Evolutionary conservation across 2,888 invertebrate genomes (phyloP).

Genomic region (Cetonia aurata): DNA sequence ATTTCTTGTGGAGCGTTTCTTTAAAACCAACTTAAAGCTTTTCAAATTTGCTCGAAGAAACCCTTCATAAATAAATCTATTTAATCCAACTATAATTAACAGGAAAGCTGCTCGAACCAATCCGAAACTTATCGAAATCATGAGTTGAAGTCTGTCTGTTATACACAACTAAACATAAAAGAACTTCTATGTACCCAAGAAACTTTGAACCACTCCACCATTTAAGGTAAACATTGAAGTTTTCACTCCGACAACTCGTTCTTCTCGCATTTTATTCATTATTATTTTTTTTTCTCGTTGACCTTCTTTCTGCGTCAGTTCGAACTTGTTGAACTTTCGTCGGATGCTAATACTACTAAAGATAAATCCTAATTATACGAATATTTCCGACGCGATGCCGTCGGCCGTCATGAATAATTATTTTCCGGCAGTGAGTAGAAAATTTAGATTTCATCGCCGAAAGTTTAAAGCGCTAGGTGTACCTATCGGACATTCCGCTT

Average conservation of each 20-base stretch:
- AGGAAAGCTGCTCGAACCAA: too few species aligned
- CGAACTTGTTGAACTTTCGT: constrained; percentile 28
- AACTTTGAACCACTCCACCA: background rate
- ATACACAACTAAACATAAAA: background rate
- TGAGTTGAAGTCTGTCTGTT: background rate
- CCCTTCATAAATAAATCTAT: too few species aligned
- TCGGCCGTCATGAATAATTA: constrained; percentile 29
- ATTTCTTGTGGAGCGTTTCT: too few species aligned
- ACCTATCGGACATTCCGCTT: too few species aligned
- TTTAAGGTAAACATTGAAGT: background rate
- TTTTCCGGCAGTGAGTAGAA: constrained; percentile 1
- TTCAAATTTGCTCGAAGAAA: too few species aligned
- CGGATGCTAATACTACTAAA: constrained; percentile 14
- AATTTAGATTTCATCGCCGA: constrained; percentile 7
- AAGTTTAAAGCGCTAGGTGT: background rate
- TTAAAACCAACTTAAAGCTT: too few species aligned
- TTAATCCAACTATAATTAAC: too few species aligned
- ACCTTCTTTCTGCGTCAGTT: background rate
- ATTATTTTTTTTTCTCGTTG: background rate
- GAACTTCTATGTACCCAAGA: background rate
- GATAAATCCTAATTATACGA: constrained; percentile 34
- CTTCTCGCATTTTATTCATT: constrained; percentile 7
- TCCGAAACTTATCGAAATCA: too few species aligned
- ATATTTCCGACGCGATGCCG: constrained; percentile 17
- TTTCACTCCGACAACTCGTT: background rate